Evolutionary conservation across 2,888 invertebrate species (phyloP), one percentile per base, ranked within the genome.

Genomic region (Oxystoma pomonae): DNA sequence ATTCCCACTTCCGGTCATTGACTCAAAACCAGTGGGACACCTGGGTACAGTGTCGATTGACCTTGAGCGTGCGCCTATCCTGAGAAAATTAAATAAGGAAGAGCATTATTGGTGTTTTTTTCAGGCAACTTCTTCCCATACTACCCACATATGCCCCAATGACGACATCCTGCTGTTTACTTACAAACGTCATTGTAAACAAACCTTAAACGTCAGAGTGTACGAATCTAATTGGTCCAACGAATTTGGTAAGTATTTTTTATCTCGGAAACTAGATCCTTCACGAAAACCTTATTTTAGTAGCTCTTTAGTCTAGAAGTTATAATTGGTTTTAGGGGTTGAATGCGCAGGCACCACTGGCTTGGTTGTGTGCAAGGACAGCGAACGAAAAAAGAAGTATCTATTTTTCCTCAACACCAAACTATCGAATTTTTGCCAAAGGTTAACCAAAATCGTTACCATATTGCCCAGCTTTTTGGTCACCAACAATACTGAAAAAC

Each of bases 381-480:
- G 86, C 17, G 91, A 91, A 78, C 79, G 92, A 0, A 84, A 87
- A 60, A 85, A 88, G 62, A 87, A 87, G 73, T 92, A 92, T 74
- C 80, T 90, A 59, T 86, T 93, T 73, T 83, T 92, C 69, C 83
- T 91, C 56, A 86, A 84, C 61, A 84, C 85, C 22, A 86, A 86
- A 18, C 81, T 90, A 68, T 91, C 92, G 0, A 86, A 87, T 64
- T 83, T 91, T 21, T 87, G 88, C 63, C 89, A 90, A 0, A 86
- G 88, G 68, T 83, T 91, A 62, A 92, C 92, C 0, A 91, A 90
- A 76, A 90, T 93, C 60, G 86, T 93, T 49, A 91, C 90, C 0
- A 84, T 93, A 7, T 82, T 90, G 55, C 92, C 93, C 0, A 90
- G 90, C 80, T 92, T 92, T 80, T 82, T 91, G 63, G 87, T 93